Evolutionary conservation across 2,888 invertebrate species (phyloP).

Genomic region (Caenorhabditis angaria): DNA sequence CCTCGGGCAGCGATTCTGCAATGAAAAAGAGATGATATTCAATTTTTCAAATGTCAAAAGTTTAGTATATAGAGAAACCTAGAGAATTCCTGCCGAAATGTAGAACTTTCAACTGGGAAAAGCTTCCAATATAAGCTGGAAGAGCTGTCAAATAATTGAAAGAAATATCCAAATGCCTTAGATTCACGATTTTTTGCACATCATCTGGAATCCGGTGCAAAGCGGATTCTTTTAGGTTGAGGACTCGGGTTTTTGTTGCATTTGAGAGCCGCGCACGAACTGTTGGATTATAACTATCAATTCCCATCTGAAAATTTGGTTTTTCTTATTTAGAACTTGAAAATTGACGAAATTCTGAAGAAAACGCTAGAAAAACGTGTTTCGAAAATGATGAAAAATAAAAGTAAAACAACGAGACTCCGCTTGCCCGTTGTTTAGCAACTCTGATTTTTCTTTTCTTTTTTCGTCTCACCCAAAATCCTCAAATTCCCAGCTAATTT

Average conservation of each 20-base stretch:
- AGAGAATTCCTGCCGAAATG: constrained; percentile 74
- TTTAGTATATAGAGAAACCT: no score
- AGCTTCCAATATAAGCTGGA: constrained; percentile 75
- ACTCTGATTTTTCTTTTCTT: background rate
- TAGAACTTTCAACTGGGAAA: constrained; percentile 75
- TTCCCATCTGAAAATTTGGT: constrained; percentile 23
- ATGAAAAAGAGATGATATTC: no score
- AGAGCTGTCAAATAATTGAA: constrained; percentile 83
- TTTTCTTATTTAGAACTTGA: background rate
- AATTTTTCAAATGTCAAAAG: constrained; percentile 1
- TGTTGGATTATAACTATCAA: constrained; percentile 35
- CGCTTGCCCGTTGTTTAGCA: constrained; percentile 17
- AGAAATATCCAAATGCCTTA: constrained; percentile 90
- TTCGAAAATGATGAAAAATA: constrained; percentile 8
- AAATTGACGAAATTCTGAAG: background rate
- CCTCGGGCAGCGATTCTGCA: constrained; percentile 74
- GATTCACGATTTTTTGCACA: constrained; percentile 73
- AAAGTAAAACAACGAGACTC: constrained; percentile 18
- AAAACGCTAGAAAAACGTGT: constrained; percentile 18
- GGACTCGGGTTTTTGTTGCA: constrained; percentile 91
- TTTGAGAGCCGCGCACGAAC: constrained; percentile 74
- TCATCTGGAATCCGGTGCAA: constrained; percentile 78
- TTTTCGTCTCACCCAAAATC: background rate
- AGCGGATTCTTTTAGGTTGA: constrained; percentile 85
- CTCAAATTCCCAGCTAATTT: background rate